phyloP scores from a whole-genome alignment of 2,888 invertebrate species.

The Meandrusa payeni region DNA sequence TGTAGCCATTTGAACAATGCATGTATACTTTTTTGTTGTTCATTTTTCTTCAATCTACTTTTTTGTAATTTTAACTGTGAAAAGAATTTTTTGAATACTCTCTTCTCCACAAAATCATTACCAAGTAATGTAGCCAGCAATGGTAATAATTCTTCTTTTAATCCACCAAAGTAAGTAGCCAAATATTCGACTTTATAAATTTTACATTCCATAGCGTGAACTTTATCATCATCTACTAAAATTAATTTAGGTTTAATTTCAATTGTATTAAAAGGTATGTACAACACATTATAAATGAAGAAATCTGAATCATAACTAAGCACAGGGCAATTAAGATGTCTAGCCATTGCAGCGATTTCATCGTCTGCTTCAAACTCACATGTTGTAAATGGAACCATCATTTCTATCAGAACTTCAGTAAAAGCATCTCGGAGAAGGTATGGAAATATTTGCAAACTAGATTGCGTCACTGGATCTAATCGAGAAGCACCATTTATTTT shows the following conservation, averaged over 20 bases:
- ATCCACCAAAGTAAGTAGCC: slow-evolving; percentile 82
- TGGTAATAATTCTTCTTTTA: slow-evolving; percentile 86
- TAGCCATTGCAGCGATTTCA: slow-evolving; percentile 91
- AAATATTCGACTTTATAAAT: slow-evolving; percentile 87
- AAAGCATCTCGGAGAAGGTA: slow-evolving; percentile 88
- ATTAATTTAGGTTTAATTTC: slow-evolving; percentile 66
- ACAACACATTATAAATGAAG: slow-evolving; percentile 91
- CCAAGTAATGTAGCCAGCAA: slow-evolving; percentile 91
- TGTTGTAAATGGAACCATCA: slow-evolving; percentile 84
- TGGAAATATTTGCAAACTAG: slow-evolving; percentile 84
- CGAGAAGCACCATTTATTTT: slow-evolving; percentile 81
- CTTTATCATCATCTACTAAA: slow-evolving; percentile 44
- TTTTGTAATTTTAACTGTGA: slow-evolving; percentile 82
- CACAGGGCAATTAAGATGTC: slow-evolving; percentile 90
- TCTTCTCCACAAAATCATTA: slow-evolving; percentile 91
- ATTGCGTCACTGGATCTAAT: slow-evolving; percentile 79
- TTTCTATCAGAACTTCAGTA: slow-evolving; percentile 83
- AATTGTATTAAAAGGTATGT: slow-evolving; percentile 88
- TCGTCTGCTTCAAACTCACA: slow-evolving; percentile 95
- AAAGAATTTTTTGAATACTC: slow-evolving; percentile 86
- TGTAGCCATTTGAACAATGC: slow-evolving; percentile 88
- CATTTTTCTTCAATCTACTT: slow-evolving; percentile 73
- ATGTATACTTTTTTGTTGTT: slow-evolving; percentile 85
- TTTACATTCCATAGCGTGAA: slow-evolving; percentile 82
- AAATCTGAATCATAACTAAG: slow-evolving; percentile 97